Base-by-base conservation (phyloP, 2,113 vertebrate genomes). In the Silurus glanis region DNA sequence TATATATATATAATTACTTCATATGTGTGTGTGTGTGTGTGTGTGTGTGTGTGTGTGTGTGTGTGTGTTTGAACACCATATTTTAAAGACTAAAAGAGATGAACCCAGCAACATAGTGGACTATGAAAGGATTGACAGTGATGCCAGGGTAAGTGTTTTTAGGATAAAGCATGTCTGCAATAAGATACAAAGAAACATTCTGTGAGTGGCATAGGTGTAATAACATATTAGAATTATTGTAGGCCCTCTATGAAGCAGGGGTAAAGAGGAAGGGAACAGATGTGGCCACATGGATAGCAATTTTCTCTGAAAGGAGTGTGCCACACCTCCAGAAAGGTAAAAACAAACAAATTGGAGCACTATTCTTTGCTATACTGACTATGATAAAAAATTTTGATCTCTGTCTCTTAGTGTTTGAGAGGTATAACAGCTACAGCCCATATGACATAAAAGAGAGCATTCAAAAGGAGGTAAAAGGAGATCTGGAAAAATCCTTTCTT, bases 381-480 rank as follows among this genome's bases (percentile, higher is more conserved):
- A 25, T 55, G 23, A 55, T n/a, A 37, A 6, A 0, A 58, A 58
- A n/a, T 74, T 47, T 13, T 28, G 23, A 72, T 58, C 71, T 66
- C 66, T 86, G 17, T 87, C 37, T 82, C 10, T 56, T 23, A 98
- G 98, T 99, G 47, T 99, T 99, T 88, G 95, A 98, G 0, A 95
- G 95, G 89, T 99, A 99, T 94, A 98, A 96, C 94, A 96, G 94
- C 92, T 98, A 98, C 95, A 99, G 98, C 90, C 97, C 97, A 2
- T 98, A 97, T 9, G 97, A 98, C 93, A 98, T 99, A 95, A 83
- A 97, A 95, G 98, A 99, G 89, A 99, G 97, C 93, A 97, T 99
- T 89, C 93, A 92, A 87, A 98, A 97, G 84, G 97, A 98, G 80
- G 97, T 99, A 84, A 98, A 98, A 88, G 97, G 97, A 87, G 98